These are phyloP conservation scores for Pseudomyrmex flavicornis DNA, from an alignment of 1,140 invertebrate genomes.

Conservation along the genomic window DNA sequence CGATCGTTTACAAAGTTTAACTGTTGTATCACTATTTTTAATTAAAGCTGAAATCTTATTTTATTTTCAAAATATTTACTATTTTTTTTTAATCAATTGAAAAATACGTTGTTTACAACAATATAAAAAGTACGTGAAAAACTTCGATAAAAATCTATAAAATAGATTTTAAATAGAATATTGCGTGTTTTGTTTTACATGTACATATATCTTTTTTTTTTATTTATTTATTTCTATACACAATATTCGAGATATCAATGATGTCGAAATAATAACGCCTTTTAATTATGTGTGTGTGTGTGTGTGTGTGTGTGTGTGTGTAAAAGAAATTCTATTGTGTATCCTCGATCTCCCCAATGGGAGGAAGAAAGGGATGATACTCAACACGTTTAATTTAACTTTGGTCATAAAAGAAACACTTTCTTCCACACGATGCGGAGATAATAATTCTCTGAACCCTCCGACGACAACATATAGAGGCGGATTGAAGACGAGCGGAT, in stretches of 20 bases:
- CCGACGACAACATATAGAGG: not conserved
- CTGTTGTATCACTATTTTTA: not conserved
- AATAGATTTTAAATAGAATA: not conserved
- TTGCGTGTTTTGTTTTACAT: not conserved
- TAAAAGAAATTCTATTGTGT: constrained; percentile 30
- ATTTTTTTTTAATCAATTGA: too few species aligned
- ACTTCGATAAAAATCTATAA: not conserved
- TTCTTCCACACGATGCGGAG: not conserved
- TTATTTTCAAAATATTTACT: not conserved
- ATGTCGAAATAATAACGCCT: not conserved
- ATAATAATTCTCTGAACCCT: constrained; percentile 44
- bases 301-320: not conserved
- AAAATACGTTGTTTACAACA: not conserved
- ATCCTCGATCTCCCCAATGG: not conserved
- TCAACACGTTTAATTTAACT: constrained; percentile 53
- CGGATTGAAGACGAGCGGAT: too few species aligned
- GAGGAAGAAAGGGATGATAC: not conserved
- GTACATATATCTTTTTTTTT: too few species aligned
- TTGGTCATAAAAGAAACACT: constrained; percentile 12
- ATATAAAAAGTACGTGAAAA: not conserved
- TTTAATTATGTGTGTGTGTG: not conserved
- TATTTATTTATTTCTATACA: too few species aligned
- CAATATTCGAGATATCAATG: too few species aligned
- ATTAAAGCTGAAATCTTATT: constrained; percentile 17
- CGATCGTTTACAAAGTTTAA: not conserved